Percentiles rank a stretch among this genome's conserved stretches.
These are phyloP conservation scores for Scaptomyza tumidula DNA, from an alignment of 2,888 invertebrate genomes.

Conservation along the genomic window DNA sequence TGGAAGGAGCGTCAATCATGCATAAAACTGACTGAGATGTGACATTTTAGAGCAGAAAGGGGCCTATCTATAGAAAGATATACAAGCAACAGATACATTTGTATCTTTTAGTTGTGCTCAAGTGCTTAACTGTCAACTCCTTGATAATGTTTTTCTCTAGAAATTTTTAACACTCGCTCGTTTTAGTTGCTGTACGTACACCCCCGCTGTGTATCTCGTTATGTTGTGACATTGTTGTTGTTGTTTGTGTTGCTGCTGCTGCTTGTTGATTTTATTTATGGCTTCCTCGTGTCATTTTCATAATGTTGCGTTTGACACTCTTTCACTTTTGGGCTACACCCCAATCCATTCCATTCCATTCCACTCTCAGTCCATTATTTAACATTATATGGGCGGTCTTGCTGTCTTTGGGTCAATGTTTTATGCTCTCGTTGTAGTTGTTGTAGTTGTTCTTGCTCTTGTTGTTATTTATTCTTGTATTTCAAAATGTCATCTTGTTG, in stretches of 20 bases:
- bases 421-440: slow-evolving; percentile 30
- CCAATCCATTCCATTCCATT: slow-evolving; percentile 42
- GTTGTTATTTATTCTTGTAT: slow-evolving; percentile 50
- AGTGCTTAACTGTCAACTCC: slow-evolving; percentile 67
- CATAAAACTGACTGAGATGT: slow-evolving; percentile 75
- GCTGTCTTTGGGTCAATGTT: slow-evolving; percentile 30
- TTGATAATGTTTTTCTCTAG: slow-evolving; percentile 63
- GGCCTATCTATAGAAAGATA: slow-evolving; percentile 14
- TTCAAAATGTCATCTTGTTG: slow-evolving; percentile 76
- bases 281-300: slow-evolving; percentile 83
- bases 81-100: slow-evolving; percentile 68
- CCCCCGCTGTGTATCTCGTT: slow-evolving; percentile 64
- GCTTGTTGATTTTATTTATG: slow-evolving; percentile 74
- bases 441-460: slow-evolving; percentile 15
- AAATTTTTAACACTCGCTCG: slow-evolving; percentile 21
- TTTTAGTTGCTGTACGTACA: slow-evolving; percentile 25
- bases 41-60: slow-evolving; percentile 52
- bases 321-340: slow-evolving; percentile 64
- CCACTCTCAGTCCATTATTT: slow-evolving; percentile 37
- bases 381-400: slow-evolving; percentile 60
- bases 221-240: slow-evolving; percentile 78
- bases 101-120: slow-evolving; percentile 65
- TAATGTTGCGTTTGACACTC: slow-evolving; percentile 83
- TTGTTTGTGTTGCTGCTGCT: slow-evolving; percentile 27
- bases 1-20: slow-evolving; percentile 77